Conservation (phyloP, 2,888 invertebrate species). For the Drosophila aldrichi region DNA sequence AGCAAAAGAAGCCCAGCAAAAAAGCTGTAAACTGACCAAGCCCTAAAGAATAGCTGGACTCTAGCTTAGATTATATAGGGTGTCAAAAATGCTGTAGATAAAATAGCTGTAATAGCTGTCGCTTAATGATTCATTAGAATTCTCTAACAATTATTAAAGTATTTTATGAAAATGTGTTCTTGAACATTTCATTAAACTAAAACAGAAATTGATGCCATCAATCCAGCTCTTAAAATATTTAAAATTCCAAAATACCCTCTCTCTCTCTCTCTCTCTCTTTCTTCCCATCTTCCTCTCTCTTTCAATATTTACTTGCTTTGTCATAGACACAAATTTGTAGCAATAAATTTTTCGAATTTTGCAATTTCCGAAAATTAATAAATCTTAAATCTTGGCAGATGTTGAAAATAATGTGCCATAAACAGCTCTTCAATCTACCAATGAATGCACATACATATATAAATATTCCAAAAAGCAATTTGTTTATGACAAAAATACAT, state of each 20-base stretch:
- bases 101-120: not conserved
- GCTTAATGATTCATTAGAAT: not conserved
- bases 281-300: too few relatives aligned
- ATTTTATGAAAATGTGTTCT: not conserved
- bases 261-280: too few relatives aligned
- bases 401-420: slow-evolving; percentile 7
- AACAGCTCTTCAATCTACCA: slow-evolving; percentile 22
- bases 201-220: not conserved
- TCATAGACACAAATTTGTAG: not conserved
- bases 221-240: not conserved
- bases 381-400: slow-evolving; percentile 9
- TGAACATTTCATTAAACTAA: not conserved
- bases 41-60: slow-evolving; percentile 24
- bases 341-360: not conserved
- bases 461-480: slow-evolving; percentile 36
- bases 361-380: not conserved
- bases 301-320: slow-evolving; percentile 1
- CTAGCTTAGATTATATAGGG: slow-evolving; percentile 5
- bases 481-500: slow-evolving; percentile 52
- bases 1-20: slow-evolving; percentile 2
- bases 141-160: not conserved
- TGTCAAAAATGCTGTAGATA: not conserved
- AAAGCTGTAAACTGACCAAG: slow-evolving; percentile 34
- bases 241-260: not conserved
- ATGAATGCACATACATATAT: not conserved